These are phyloP conservation scores for Lycocerus yunnanus DNA, from an alignment of 2,888 invertebrate species.

Conservation along the genomic window DNA sequence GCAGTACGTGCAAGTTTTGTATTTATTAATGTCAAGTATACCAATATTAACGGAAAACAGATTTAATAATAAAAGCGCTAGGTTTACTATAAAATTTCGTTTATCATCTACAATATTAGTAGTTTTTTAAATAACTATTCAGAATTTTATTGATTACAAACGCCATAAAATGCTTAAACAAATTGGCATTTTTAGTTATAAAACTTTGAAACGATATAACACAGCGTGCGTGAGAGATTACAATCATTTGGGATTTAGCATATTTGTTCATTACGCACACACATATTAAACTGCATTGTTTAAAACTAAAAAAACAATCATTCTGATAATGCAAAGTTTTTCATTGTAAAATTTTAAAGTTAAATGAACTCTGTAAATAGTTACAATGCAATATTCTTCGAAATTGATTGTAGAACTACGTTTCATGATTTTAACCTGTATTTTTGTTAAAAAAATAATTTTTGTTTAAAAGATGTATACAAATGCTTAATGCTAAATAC, in stretches of 20 bases:
- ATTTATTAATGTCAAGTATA: background rate
- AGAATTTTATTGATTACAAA: background rate
- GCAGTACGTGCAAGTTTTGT: background rate
- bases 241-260: background rate
- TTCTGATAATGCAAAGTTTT: background rate
- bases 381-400: background rate
- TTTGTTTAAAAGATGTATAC: too few species aligned
- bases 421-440: too few species aligned
- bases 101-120: background rate
- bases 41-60: background rate
- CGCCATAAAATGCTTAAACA: background rate
- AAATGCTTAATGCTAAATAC: too few species aligned
- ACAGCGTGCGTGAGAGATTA: background rate
- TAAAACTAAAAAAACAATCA: background rate
- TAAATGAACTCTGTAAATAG: background rate
- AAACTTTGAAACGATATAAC: background rate
- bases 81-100: background rate
- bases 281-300: background rate
- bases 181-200: background rate
- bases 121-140: background rate
- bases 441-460: too few species aligned
- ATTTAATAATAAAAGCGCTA: background rate
- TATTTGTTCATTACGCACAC: background rate
- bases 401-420: too few species aligned
- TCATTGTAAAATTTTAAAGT: background rate